phyloP scores from a whole-genome alignment of 1,140 invertebrate genomes.

The Drosophila dunni region DNA sequence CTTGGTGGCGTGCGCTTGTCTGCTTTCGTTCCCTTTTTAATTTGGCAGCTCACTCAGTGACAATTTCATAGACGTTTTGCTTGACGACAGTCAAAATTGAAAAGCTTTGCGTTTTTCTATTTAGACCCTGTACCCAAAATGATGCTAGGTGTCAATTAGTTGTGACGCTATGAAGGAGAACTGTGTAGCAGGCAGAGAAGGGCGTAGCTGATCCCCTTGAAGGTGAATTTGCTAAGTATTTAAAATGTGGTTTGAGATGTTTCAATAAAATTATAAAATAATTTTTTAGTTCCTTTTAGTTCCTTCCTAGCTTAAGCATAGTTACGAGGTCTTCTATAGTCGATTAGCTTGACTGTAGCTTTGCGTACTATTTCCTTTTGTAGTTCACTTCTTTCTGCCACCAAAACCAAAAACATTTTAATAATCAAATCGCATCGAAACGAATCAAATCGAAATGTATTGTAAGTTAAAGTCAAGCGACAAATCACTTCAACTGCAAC shows the following conservation, averaged over 20 bases:
- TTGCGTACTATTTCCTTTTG: not conserved
- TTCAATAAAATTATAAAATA: too few relatives aligned
- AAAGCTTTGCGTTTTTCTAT: slow-evolving; percentile 21
- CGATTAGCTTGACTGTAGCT: too few relatives aligned
- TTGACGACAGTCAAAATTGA: slow-evolving; percentile 17
- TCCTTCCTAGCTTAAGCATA: too few relatives aligned
- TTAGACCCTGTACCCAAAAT: not conserved
- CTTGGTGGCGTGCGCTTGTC: slow-evolving; percentile 8
- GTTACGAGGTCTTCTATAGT: not conserved
- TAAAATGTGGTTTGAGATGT: too few relatives aligned
- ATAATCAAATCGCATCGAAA: slow-evolving; percentile 23
- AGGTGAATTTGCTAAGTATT: too few relatives aligned
- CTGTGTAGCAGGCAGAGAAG: too few relatives aligned
- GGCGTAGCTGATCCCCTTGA: too few relatives aligned
- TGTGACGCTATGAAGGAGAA: too few relatives aligned
- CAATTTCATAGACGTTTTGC: slow-evolving; percentile 32
- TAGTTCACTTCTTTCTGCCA: not conserved
- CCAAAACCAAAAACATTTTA: not conserved
- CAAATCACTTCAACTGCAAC: slow-evolving; percentile 9
- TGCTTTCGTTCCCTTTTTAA: slow-evolving; percentile 30
- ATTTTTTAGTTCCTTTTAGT: too few relatives aligned
- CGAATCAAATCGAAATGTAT: slow-evolving; percentile 6
- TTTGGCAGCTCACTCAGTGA: slow-evolving; percentile 32
- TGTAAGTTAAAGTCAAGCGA: slow-evolving; percentile 9
- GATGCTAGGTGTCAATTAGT: too few relatives aligned